A percentile compares a stretch with the other conserved stretches of the same genome.
phyloP scores from a whole-genome alignment of 2,888 invertebrate species.

The Luperina testacea region DNA sequence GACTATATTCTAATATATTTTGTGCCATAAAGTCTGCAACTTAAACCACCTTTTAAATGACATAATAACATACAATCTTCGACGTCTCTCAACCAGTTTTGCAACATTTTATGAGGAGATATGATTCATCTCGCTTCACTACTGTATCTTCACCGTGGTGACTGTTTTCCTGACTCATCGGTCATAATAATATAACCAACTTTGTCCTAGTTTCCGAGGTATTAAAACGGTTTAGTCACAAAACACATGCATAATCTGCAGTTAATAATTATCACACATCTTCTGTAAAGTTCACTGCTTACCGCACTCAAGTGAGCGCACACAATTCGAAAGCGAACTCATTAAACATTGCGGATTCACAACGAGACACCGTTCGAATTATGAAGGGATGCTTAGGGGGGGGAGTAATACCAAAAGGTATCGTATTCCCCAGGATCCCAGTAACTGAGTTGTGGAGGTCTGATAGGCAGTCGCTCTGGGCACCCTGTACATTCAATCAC shows the following conservation, averaged over 20 bases:
- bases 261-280: not conserved
- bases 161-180: conserved; percentile 33
- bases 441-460: too few relatives aligned
- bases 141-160: conserved; percentile 23
- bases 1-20: not conserved
- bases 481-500: too few relatives aligned
- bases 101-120: conserved; percentile 15
- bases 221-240: conserved; percentile 28
- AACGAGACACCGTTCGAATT: not conserved
- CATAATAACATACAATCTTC: conserved; percentile 1
- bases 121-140: conserved; percentile 36
- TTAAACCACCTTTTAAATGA: not conserved
- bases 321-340: not conserved
- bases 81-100: conserved; percentile 9
- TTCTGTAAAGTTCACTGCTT: not conserved
- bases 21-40: too few relatives aligned
- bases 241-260: conserved; percentile 2
- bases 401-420: too few relatives aligned
- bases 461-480: too few relatives aligned
- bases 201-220: conserved; percentile 14
- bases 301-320: not conserved
- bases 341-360: not conserved
- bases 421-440: too few relatives aligned
- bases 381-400: too few relatives aligned
- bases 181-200: not conserved